Base-by-base conservation (phyloP, 2,888 invertebrate genomes). In the Embidobia sp. region DNA sequence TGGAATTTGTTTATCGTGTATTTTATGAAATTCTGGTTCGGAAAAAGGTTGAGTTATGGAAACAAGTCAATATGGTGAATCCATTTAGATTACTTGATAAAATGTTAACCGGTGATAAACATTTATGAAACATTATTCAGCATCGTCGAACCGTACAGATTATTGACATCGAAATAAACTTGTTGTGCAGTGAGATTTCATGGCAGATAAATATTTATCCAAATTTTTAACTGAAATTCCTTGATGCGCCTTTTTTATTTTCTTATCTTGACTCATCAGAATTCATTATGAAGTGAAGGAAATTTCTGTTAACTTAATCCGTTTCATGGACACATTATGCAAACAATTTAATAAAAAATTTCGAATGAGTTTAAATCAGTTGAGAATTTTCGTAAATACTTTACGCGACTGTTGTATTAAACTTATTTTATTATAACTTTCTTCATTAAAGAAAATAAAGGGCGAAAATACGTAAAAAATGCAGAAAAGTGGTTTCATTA, bases 401-500 rank as follows among this genome's bases (percentile, higher is more conserved):
- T 29, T 3, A 40, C 22, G 37, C 37, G 8, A 37, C 19, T 29
- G 40, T 63, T 48, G 16, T 40, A 11, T 27, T 15, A 16, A 37
- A 37, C 26, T 53, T 53, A 8, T 53, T 37, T 59, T 8, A 44
- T 46, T 22, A 33, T 3, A 8, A 13, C 29, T 59, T 59, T 61
- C 42, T 35, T 22, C 13, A 16, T 18, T 26, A 26, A 44, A 59
- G 31, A 46, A 59, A 59, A 46, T 46, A 8, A 10, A 19, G n/a
- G n/a, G 7, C 2, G 13, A 31, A 59, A 59, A 22, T 19, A 44
- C 18, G 22, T 33, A 8, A 42, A 44, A 59, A 59, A 59, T 59
- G 19, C n/a, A 3, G 22, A 59, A 33, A 44, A 19, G 31, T 31
- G 31, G 31, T 59, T 57, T 59, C 59, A 44, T 59, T 33, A 31